Evolutionary conservation across 2,797 vertebrate genomes (phyloP).

Genomic region (Hybognathus amarus): DNA sequence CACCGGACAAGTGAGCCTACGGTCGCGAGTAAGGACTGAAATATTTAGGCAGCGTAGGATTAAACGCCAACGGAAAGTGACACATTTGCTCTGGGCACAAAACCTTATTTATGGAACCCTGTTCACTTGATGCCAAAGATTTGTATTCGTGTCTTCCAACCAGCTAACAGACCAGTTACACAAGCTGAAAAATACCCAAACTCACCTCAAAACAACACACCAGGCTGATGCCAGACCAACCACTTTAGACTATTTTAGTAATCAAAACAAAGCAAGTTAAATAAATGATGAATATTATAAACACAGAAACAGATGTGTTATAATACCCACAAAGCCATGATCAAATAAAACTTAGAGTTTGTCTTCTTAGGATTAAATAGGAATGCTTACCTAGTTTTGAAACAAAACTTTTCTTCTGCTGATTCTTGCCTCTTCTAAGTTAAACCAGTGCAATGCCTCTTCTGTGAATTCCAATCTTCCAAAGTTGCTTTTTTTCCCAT

Average conservation of each 20-base stretch:
- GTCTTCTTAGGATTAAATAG: not conserved
- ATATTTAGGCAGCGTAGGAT: slow-evolving; percentile 65
- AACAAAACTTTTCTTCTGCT: not conserved
- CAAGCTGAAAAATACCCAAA: not conserved
- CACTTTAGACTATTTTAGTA: not conserved
- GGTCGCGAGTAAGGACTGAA: slow-evolving; percentile 61
- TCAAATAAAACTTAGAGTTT: not conserved
- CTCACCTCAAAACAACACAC: not conserved
- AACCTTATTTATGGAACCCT: slow-evolving; percentile 11
- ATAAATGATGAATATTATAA: not conserved
- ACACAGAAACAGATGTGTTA: not conserved
- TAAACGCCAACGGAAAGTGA: slow-evolving; percentile 42
- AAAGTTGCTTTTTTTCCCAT: slow-evolving; percentile 63
- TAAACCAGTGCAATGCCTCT: slow-evolving; percentile 67
- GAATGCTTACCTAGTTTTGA: slow-evolving; percentile 36
- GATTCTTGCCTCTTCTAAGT: slow-evolving; percentile 51
- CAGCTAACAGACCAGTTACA: not conserved
- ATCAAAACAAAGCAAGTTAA: not conserved
- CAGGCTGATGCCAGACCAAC: not conserved
- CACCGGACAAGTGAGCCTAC: slow-evolving; percentile 60
- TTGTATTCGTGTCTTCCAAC: not conserved
- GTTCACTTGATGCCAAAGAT: not conserved
- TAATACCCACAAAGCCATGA: not conserved
- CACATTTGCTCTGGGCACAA: slow-evolving; percentile 26
- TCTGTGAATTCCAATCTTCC: slow-evolving; percentile 75